Evolutionary conservation across 2,113 vertebrate species (phyloP), one percentile per base, ranked within the genome.

Genomic region (Daubentonia madagascariensis): DNA sequence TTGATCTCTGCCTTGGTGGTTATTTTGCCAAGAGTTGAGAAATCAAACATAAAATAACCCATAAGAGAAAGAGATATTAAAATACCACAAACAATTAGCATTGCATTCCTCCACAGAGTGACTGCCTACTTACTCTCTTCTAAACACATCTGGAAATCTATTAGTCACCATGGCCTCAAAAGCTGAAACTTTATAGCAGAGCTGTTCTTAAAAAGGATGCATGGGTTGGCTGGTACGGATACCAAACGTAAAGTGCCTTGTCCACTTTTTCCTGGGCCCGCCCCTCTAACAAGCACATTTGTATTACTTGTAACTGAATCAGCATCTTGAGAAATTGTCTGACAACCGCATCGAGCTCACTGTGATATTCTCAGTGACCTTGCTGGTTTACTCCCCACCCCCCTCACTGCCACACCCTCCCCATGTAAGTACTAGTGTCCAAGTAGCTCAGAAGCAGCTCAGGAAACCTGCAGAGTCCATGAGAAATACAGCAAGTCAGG

Each of bases 1-100:
- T 10, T 45, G 32, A 68, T 48, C 20, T 84, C 14, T 30, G 45
- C 37, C 72, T 85, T 32, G 8, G 23, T 59, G 88, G 57, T 81
- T 88, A 85, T 86, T 95, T 67, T 73, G 8, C 20, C 18, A 91
- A 87, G 20, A 67, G 35, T 23, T 95, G 48, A 98, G n/a, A 94
- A 87, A 68, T 48, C 73, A 93, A 32, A 96, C 50, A 61, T 68
- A 86, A 89, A 67, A 54, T 61, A 45, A 76, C 37, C 20, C 35
- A 5, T 32, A 30, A 63, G 1, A 87, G 57, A 89, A 52, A 20
- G 37, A 92, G 79, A 48, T 76, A 40, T 22, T 45, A 78, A 88
- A 76, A 80, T n/a, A 54, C 52, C 84, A 61, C n/a, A n/a, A 11
- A 22, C 22, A n/a, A 83, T 67, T 16, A 78, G 48, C 70, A 20